Evolutionary conservation across 2,113 vertebrate genomes (phyloP), one percentile per base, ranked within the genome.

Genomic region (Phrynosoma blainvillii): DNA sequence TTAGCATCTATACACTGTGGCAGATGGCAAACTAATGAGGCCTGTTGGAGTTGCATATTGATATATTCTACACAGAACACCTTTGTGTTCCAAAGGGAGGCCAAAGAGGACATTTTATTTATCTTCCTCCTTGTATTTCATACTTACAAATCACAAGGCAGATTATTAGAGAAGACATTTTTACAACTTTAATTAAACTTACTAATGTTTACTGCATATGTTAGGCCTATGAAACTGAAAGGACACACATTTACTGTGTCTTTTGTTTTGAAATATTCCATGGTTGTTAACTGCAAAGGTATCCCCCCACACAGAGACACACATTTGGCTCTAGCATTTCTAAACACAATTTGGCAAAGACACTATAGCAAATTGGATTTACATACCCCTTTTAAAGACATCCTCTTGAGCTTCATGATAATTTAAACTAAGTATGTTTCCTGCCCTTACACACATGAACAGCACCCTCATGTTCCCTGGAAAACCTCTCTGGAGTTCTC

Each of bases 11-110:
- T 96, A 95, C 83, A 80, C 95, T 92, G 95, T 92, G 94, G 94
- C 97, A 98, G 97, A 98, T 98, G 98, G 97, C 92, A 96, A 97
- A 95, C 94, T 98, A 98, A 98, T 98, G 97, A 98, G 96, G 94
- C 94, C 94, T 97, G 94, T 89, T 95, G 89, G 93, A 93, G 93
- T 92, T 95, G 95, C 95, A 97, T 96, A 97, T 96, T 96, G 95
- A 97, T 97, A 95, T 94, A 92, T 95, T 96, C 93, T 90, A 87
- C 93, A 93, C 90, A 89, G 47, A 95, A 80, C 83, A 92, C 62
- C 95, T 92, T 30, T 25, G 4, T 0, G 7, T 83, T 96, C 90
- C 92, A 90, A 47, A 94, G 92, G 90, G 94, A 97, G 95, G 96
- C 95, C 94, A 94, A 96, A 95, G 94, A 94, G 90, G 91, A 96